Evolutionary conservation across 2,797 vertebrate species (phyloP), one percentile per base, ranked within the genome.

Genomic region (Hippoglossus hippoglossus): DNA sequence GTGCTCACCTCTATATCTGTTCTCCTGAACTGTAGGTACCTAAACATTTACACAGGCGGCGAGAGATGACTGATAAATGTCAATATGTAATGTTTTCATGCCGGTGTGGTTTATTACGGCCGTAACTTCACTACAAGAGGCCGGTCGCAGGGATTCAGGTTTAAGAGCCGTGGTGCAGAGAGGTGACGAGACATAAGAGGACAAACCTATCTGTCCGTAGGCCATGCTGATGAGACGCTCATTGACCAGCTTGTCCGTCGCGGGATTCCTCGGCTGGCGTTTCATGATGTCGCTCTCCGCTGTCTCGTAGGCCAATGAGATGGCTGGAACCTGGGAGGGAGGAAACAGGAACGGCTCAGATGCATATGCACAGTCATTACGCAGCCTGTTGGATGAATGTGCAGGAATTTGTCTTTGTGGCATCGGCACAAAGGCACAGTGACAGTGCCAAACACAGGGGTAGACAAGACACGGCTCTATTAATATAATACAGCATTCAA

Each of bases 221-320:
- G 97, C 96, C 96, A 98, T 98, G 93, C 96, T 97, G 94, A 98
- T 98, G 21, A 98, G 96, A 6, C 96, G 89, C 82, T 98, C 95
- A 0, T 98, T 98, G 83, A 98, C 97, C 91, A 98, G 94, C 63
- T 98, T 98, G 94, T 98, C 97, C 0, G 95, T 95, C 66, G 90
- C 92, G 0, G 97, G 91, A 89, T 97, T 96, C 24, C 97, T 81
- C 0, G 97, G 97, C 39, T 98, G 97, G 3, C 97, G 93, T 62
- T 99, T 99, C 97, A 99, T 99, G 89, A 99, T 98, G 94, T 98
- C 97, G 2, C 97, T 99, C 90, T 98, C 97, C 0, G 97, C 97
- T 0, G 94, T 95, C 90, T 98, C 97, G 0, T 99, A 98, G 3
- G 97, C 97, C 91, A 99, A 62, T 0, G 97, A 99, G 88, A 98